Base-by-base conservation (phyloP, 2,888 invertebrate genomes). In the Drosophila paracracens region DNA sequence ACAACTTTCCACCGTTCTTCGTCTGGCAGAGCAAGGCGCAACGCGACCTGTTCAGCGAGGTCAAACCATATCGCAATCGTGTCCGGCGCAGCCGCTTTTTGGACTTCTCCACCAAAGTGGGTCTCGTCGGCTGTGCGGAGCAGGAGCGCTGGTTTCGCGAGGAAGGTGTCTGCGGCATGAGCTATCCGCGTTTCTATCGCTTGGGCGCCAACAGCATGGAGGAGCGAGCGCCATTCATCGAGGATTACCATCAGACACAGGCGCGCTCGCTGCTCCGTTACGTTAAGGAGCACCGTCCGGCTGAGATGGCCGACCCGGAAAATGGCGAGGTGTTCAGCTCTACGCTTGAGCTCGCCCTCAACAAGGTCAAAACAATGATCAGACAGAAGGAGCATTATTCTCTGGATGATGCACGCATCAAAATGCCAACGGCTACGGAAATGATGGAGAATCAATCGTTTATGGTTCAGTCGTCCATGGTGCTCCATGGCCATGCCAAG, bases 191-290 rank as follows among this genome's bases (percentile, higher is more conserved):
- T 6, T 95, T 96, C 61, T 92, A 91, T 81, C 86, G 90, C 0
- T 63, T 93, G 27, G 82, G 82, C 18, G 76, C 69, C 16, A 88
- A 81, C 36, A 81, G 75, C n/a, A 56, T 73, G 35, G 92, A 92
- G 53, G 93, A 93, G 18, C 89, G 89, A 27, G 54, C 74, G 16
- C 84, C 82, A 2, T 93, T 93, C 38, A 86, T 85, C 18, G 79
- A 91, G 13, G 97, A 98, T 91, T 98, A 95, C 91, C 95, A 96
- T 89, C 94, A 96, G 61, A 97, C 97, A 4, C 96, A 97, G 4
- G 97, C 97, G 78, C 95, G 96, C 58, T 96, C 96, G 76, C 93
- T 98, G 62, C 92, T 98, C 46, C 96, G 96, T 89, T 96, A 71
- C 60, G 11, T 92, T 2, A 68, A 75, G 10, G 87, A 88, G 57